Evolutionary conservation across 2,113 vertebrate species (phyloP), one percentile per base, ranked within the genome.

Genomic region (Phaetusa simplex): DNA sequence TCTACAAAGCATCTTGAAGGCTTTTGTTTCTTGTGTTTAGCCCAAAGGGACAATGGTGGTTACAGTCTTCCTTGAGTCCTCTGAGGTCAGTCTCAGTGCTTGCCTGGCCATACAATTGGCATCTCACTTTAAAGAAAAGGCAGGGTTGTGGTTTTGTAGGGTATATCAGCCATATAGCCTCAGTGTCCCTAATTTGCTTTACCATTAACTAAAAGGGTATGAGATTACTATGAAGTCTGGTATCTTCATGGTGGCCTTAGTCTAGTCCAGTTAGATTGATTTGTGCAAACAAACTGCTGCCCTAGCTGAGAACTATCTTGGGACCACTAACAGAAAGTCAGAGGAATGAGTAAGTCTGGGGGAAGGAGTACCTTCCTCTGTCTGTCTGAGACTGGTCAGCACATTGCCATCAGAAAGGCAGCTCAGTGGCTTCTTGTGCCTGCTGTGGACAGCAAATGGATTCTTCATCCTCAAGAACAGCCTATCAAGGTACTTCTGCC

Each of bases 1-100:
- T 90, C 38, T 49, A 80, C 42, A 83, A 58, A 85, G 5, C 16
- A n/a, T 61, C 70, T 69, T 79, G 43, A 91, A 89, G 20, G 11
- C 20, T 93, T 93, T 90, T 82, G 19, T 56, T 89, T 82, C 59
- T 87, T 40, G 5, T 85, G 50, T 82, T 96, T 83, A 56, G 55
- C 49, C 49, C 59, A 90, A 89, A 73, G 50, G 34, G 7, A 65
- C 64, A 45, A 30, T 12, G 11, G 24, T 43, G 14, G 12, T 81
- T 74, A 52, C 5, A 81, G 47, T 50, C 29, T 17, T 71, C 11
- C 65, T 74, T 71, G 77, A 47, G 27, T 88, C n/a, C 12, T 65
- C 24, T 77, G 52, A 84, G 23, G 45, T 66, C 49, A 56, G 64
- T 81, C 26, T 83, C 49, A 74, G 47, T 53, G 47, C 65, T 90